Evolutionary conservation across 1,140 invertebrate species (phyloP).

Genomic region (Araneus ventricosus): DNA sequence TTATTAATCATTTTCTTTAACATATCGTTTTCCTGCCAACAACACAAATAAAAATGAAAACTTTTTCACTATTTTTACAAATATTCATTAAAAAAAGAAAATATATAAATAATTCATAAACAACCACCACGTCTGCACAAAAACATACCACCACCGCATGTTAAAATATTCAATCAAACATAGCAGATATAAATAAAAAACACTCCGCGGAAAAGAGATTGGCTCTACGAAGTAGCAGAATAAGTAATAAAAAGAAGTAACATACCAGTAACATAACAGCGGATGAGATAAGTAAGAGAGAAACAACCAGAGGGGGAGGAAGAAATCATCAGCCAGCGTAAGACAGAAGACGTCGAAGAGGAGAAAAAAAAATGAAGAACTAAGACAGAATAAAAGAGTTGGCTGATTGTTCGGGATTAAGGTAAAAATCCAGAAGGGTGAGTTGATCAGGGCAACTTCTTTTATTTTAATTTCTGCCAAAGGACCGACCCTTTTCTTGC

Average conservation of each 20-base stretch:
- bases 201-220: neutral
- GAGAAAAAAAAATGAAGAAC: neutral
- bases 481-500: conserved; percentile 62
- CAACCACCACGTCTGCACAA: neutral
- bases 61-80: too few species aligned
- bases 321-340: conserved; percentile 34
- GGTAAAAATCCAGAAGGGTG: conserved; percentile 38
- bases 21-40: too few species aligned
- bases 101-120: conserved; percentile 14
- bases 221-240: neutral
- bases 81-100: neutral
- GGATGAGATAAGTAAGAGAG: conserved; percentile 33
- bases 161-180: conserved; percentile 32
- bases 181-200: conserved; percentile 1
- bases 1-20: too few species aligned
- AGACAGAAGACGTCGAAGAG: neutral
- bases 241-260: conserved; percentile 31
- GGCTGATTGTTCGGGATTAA: conserved; percentile 53
- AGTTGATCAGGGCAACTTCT: conserved; percentile 49
- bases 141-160: neutral
- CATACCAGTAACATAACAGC: conserved; percentile 13
- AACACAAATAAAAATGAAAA: too few species aligned
- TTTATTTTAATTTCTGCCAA: conserved; percentile 62
- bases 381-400: neutral
- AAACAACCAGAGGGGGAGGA: neutral